Conservation (phyloP, 2,888 invertebrate genomes). For the Phyto melanocephala region DNA sequence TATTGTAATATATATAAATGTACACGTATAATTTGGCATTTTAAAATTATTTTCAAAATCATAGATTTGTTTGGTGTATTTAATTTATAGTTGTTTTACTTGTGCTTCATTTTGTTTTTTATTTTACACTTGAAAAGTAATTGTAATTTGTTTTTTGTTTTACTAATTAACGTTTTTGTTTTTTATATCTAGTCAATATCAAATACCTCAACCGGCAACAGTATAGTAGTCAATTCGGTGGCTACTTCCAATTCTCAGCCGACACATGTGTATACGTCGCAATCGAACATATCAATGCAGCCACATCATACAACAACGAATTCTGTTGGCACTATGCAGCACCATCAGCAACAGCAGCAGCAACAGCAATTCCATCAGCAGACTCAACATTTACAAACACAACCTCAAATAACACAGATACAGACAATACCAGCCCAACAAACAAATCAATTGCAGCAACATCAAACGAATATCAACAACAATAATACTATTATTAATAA, state of each 20-base stretch:
- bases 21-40: conserved; percentile 30
- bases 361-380: conserved; percentile 72
- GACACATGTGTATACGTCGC: conserved; percentile 73
- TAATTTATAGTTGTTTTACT: conserved; percentile 60
- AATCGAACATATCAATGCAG: conserved; percentile 72
- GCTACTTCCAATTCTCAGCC: conserved; percentile 74
- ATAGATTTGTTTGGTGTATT: conserved; percentile 35
- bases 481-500: conserved; percentile 66
- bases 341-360: conserved; percentile 70
- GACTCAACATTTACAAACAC: conserved; percentile 72
- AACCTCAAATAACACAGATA: conserved; percentile 77
- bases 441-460: conserved; percentile 63
- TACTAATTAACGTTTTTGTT: not conserved
- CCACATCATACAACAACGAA: conserved; percentile 69
- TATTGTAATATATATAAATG: conserved; percentile 17
- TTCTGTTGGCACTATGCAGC: conserved; percentile 70
- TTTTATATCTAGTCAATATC: conserved; percentile 56
- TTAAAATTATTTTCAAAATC: conserved; percentile 17
- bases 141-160: conserved; percentile 10
- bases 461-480: conserved; percentile 62
- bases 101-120: conserved; percentile 51
- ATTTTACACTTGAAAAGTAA: not conserved
- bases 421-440: conserved; percentile 74
- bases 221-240: conserved; percentile 78
- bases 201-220: conserved; percentile 70